Evolutionary conservation across 2,888 invertebrate genomes (phyloP).

Genomic region (Apotomis turbidana): DNA sequence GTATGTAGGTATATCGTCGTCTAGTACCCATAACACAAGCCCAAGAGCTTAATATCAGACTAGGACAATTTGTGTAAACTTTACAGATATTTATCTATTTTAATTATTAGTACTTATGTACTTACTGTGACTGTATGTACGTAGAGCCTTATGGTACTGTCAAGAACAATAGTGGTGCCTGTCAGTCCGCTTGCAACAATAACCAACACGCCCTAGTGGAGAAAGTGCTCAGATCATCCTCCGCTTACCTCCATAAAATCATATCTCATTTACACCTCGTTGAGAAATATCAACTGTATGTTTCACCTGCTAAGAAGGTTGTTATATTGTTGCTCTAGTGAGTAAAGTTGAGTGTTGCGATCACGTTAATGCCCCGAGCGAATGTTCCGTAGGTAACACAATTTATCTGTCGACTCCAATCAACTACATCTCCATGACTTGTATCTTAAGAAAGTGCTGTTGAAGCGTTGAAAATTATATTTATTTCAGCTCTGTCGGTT

Average conservation of each 20-base stretch:
- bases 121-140: background rate
- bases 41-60: no score
- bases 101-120: no score
- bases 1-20: no score
- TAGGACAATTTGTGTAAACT: no score
- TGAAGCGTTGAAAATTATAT: constrained; percentile 19
- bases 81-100: no score
- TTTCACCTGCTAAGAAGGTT: background rate
- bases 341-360: constrained; percentile 8
- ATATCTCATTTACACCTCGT: background rate
- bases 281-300: background rate
- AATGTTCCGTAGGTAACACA: constrained; percentile 28
- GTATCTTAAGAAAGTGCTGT: constrained; percentile 30
- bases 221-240: constrained; percentile 20
- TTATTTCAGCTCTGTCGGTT: constrained; percentile 11
- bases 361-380: constrained; percentile 16
- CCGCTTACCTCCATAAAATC: background rate
- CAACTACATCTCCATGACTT: constrained; percentile 18
- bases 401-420: constrained; percentile 29
- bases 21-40: no score
- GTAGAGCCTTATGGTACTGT: constrained; percentile 9
- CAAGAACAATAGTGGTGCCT: constrained; percentile 20
- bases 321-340: background rate
- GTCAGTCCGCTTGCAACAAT: constrained; percentile 14
- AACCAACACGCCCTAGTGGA: constrained; percentile 22